These are phyloP conservation scores for Drosophila bifasciata DNA, from an alignment of 1,140 invertebrate genomes.

Conservation along the genomic window DNA sequence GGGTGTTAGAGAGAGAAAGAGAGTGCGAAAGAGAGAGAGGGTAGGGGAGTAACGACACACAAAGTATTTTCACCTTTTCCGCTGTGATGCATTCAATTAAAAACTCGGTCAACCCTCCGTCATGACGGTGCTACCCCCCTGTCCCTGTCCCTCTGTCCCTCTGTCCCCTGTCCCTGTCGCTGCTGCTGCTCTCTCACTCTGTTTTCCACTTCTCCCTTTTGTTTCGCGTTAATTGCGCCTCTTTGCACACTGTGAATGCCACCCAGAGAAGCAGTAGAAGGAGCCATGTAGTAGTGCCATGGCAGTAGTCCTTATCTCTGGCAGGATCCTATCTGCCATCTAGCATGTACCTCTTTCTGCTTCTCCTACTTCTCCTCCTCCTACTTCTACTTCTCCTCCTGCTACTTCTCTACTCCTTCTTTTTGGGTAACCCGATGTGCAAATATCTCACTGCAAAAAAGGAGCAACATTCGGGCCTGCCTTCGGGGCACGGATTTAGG, in stretches of 20 bases:
- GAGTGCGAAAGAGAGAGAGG: too few species aligned
- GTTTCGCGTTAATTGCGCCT: conserved; percentile 64
- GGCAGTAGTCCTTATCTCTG: conserved; percentile 4
- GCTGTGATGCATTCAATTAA: conserved; percentile 78
- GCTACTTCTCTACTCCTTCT: too few species aligned
- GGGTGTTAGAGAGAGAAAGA: conserved; percentile 4
- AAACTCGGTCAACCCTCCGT: conserved; percentile 52
- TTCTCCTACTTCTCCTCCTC: background rate
- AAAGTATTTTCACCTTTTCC: conserved; percentile 74
- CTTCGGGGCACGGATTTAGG: conserved; percentile 48
- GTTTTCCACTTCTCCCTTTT: background rate
- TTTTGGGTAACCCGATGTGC: conserved; percentile 50
- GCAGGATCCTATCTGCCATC: too few species aligned
- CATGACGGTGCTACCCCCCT: too few species aligned
- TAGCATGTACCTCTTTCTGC: conserved; percentile 19
- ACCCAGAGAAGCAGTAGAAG: background rate
- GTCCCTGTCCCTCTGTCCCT: background rate
- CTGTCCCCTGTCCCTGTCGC: too few species aligned
- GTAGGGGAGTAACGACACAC: background rate
- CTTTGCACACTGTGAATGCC: conserved; percentile 38
- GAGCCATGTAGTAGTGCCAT: too few species aligned
- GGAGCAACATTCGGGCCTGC: conserved; percentile 50
- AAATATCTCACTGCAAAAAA: conserved; percentile 56
- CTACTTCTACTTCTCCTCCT: too few species aligned
- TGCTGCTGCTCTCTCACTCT: background rate